A percentile compares a stretch with the other conserved stretches of the same genome.
These are phyloP conservation scores for Cottus gobio DNA, from an alignment of 2,113 vertebrate genomes.

Conservation along the genomic window DNA sequence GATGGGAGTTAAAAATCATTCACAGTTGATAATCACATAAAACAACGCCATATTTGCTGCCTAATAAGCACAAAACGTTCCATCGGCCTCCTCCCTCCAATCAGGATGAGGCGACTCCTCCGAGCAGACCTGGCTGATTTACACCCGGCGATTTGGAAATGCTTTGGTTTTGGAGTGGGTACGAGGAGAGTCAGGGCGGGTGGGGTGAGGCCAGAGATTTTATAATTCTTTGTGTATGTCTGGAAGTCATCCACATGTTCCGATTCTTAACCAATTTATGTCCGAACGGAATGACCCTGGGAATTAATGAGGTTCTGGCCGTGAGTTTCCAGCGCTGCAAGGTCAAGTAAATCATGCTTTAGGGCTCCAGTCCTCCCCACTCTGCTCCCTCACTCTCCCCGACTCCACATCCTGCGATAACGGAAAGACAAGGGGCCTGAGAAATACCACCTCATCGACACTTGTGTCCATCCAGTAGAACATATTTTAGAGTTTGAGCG, in stretches of 20 bases:
- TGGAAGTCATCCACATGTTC: slow-evolving; percentile 93
- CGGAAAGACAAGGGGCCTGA: slow-evolving; percentile 88
- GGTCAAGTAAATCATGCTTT: slow-evolving; percentile 98
- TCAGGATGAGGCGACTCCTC: slow-evolving; percentile 91
- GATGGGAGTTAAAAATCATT: slow-evolving; percentile 85
- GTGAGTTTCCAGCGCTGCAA: slow-evolving; percentile 88
- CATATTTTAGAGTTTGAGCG: slow-evolving; percentile 90
- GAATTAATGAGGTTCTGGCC: slow-evolving; percentile 98
- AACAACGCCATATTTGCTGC: slow-evolving; percentile 93
- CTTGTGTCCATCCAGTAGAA: slow-evolving; percentile 89
- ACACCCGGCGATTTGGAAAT: slow-evolving; percentile 90
- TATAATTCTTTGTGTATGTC: slow-evolving; percentile 95
- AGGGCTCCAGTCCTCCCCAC: slow-evolving; percentile 85
- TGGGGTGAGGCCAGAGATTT: slow-evolving; percentile 85
- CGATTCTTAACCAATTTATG: slow-evolving; percentile 97
- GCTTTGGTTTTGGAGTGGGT: slow-evolving; percentile 80
- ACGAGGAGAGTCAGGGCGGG: slow-evolving; percentile 76
- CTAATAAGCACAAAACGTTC: slow-evolving; percentile 96
- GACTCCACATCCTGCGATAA: slow-evolving; percentile 91
- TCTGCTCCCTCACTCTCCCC: slow-evolving; percentile 80
- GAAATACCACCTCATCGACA: slow-evolving; percentile 94
- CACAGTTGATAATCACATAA: slow-evolving; percentile 91
- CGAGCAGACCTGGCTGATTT: slow-evolving; percentile 91
- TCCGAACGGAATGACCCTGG: slow-evolving; percentile 92
- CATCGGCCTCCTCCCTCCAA: slow-evolving; percentile 91